phyloP scores from a whole-genome alignment of 1,140 invertebrate species.

The Wasmannia auropunctata region DNA sequence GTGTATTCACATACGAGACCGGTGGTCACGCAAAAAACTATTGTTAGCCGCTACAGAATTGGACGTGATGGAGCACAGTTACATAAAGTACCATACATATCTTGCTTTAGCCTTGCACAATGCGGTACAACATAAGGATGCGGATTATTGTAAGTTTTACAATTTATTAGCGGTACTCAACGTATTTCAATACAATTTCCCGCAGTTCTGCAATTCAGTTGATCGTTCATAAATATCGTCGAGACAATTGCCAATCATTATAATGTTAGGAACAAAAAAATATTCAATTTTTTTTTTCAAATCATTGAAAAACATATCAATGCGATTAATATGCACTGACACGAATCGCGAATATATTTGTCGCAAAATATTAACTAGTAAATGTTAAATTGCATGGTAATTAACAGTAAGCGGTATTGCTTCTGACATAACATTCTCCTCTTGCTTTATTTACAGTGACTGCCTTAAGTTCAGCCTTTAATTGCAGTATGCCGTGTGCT shows the following conservation, averaged over 20 bases:
- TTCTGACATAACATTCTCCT: constrained; percentile 49
- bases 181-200: constrained; percentile 61
- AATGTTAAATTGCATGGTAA: constrained; percentile 43
- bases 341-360: not conserved
- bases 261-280: not conserved
- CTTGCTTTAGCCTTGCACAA: constrained; percentile 82
- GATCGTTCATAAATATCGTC: constrained; percentile 36
- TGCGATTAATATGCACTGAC: not conserved
- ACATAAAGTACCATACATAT: constrained; percentile 82
- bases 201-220: constrained; percentile 17
- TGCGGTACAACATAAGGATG: constrained; percentile 81
- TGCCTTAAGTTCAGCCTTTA: constrained; percentile 84
- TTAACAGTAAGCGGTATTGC: constrained; percentile 55
- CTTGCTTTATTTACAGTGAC: constrained; percentile 82
- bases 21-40: constrained; percentile 79
- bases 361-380: not conserved
- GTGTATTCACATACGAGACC: constrained; percentile 79
- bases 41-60: constrained; percentile 73
- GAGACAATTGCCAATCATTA: not conserved
- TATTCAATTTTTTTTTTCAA: constrained; percentile 4
- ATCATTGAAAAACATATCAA: not conserved
- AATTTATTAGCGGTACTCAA: constrained; percentile 56
- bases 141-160: constrained; percentile 82
- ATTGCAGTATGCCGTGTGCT: constrained; percentile 82
- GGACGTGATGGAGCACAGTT: constrained; percentile 80